A percentile compares a stretch with the other conserved stretches of the same genome.
Conservation (phyloP, 2,113 vertebrate genomes). For the Thalassoma bifasciatum region DNA sequence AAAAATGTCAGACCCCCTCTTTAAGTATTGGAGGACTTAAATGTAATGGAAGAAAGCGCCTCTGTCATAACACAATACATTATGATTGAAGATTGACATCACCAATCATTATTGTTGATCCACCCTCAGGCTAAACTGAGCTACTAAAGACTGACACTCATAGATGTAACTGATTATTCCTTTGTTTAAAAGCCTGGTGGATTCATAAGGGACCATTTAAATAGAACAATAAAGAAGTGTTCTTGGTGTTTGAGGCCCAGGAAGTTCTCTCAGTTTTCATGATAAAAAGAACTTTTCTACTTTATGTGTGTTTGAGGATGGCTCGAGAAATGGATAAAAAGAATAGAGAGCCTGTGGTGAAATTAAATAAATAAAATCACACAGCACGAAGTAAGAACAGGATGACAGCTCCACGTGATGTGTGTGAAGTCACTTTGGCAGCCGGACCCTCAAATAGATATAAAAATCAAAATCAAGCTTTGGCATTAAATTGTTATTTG, state of each 20-base stretch:
- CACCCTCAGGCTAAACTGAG: too few relatives aligned
- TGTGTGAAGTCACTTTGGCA: too few relatives aligned
- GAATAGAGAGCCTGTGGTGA: neutral
- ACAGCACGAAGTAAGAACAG: neutral
- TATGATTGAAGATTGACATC: too few relatives aligned
- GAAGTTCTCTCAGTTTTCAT: neutral
- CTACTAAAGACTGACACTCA: neutral
- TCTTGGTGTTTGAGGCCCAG: too few relatives aligned
- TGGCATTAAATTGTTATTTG: too few relatives aligned
- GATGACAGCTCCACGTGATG: neutral
- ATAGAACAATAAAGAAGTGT: neutral
- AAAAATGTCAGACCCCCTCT: too few relatives aligned
- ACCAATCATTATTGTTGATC: neutral
- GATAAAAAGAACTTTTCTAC: neutral
- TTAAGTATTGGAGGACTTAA: too few relatives aligned
- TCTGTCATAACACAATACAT: too few relatives aligned
- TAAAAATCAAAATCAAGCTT: too few relatives aligned
- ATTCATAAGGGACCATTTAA: neutral
- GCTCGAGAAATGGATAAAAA: constrained; percentile 19
- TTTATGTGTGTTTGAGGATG: neutral
- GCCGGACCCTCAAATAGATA: too few relatives aligned
- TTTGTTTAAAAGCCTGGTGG: neutral
- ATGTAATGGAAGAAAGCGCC: too few relatives aligned
- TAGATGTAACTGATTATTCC: neutral
- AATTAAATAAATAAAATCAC: constrained; percentile 5